Conservation (phyloP, 2,113 vertebrate genomes). For the Salvator merianae region DNA sequence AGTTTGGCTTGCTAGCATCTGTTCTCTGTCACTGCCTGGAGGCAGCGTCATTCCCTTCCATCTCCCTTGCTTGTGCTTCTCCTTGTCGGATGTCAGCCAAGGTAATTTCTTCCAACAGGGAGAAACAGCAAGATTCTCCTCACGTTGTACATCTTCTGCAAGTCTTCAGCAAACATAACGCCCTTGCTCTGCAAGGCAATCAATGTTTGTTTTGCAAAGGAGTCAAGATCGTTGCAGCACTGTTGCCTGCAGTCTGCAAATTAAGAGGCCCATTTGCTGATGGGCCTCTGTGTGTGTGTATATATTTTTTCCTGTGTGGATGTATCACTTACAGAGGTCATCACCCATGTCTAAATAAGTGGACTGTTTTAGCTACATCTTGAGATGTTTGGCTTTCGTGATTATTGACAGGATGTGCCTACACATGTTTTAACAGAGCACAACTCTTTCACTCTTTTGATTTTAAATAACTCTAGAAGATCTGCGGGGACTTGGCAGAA, state of each 20-base stretch:
- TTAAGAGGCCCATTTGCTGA: neutral
- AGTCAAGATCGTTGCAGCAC: neutral
- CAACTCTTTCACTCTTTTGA: too few relatives aligned
- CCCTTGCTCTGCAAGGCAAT: neutral
- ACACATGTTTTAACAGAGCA: too few relatives aligned
- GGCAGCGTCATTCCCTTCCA: neutral
- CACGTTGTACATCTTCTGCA: accelerated
- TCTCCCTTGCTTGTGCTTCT: neutral
- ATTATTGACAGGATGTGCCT: neutral
- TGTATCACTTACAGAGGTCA: neutral
- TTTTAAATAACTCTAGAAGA: too few relatives aligned
- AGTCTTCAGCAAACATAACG: neutral
- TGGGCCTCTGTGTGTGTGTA: neutral
- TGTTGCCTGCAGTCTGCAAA: neutral
- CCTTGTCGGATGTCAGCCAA: neutral
- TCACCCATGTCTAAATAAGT: neutral
- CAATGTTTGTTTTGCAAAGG: neutral
- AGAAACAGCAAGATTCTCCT: neutral
- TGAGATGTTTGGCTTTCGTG: neutral
- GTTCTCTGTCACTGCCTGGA: neutral
- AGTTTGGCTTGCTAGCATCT: neutral
- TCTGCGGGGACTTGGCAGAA: too few relatives aligned
- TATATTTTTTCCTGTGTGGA: neutral
- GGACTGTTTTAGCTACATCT: neutral
- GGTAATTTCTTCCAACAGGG: conserved; percentile 2